Evolutionary conservation across 2,113 vertebrate genomes (phyloP), one percentile per base, ranked within the genome.

Genomic region (Symphodus melops): DNA sequence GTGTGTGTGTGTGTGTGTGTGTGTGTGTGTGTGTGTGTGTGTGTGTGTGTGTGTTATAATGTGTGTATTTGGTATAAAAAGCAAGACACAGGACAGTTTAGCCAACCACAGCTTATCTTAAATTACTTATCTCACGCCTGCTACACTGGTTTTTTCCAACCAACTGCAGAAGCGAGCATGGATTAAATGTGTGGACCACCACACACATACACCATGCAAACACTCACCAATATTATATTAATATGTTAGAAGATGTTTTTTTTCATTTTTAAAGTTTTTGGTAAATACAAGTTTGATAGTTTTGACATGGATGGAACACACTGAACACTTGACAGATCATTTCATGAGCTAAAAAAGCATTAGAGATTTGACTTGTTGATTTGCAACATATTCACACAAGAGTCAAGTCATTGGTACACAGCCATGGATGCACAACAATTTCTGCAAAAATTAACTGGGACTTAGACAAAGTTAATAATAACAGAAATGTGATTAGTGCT

Each of bases 81-180:
- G 11, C 53, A 67, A 82, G 75, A 82, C 72, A 75, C 60, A 67
- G 84, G 70, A 82, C 80, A 88, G 81, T 86, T 85, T 83, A 86
- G 88, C 84, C 39, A 72, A 81, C 70, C 55, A 62, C 63, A 59
- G 79, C 85, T 89, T 88, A 91, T 89, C 83, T 92, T 70, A 87
- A 90, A 89, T 89, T 88, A 89, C 87, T 89, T 88, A 90, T 90
- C 86, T 85, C 72, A 89, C 3, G 66, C 73, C 75, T 77, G 80
- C 74, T 72, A 86, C 79, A 78, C 83, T 75, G 42, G 61, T 77
- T 75, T 69, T 89, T 79, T 72, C 75, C 72, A 58, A 70, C 68
- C 72, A 88, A 77, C 77, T 77, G 75, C 68, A 73, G 64, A 54
- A 54, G 60, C 49, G 16, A 71, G 42, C 28, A 59, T 53, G 67